phyloP scores from a whole-genome alignment of 2,113 vertebrate species.

The Burhinus bistriatus region DNA sequence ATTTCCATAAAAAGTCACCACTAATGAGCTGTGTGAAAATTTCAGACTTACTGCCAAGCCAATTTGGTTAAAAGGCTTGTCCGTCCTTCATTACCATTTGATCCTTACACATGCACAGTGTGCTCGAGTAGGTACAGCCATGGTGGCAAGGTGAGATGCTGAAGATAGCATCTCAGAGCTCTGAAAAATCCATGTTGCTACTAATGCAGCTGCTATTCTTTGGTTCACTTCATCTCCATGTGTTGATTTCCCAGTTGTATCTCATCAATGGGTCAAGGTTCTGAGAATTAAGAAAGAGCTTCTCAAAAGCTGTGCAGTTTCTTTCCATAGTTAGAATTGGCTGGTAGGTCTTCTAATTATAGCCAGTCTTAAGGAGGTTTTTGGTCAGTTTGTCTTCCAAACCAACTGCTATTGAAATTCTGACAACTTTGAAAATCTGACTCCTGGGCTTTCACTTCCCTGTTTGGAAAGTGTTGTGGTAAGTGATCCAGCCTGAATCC shows the following conservation, averaged over 20 bases:
- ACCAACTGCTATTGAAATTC: not conserved
- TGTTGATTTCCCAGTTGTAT: not conserved
- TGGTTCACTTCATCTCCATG: not conserved
- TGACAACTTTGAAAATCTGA: not conserved
- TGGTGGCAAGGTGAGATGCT: not conserved
- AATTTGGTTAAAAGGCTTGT: constrained; percentile 44
- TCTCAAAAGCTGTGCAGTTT: not conserved
- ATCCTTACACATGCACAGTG: not conserved
- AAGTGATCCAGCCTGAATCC: not conserved
- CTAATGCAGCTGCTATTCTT: not conserved
- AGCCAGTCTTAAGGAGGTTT: not conserved
- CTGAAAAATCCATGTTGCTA: not conserved
- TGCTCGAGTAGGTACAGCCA: not conserved
- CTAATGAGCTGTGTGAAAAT: constrained; percentile 43
- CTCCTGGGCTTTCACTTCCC: not conserved
- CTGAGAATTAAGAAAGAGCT: not conserved
- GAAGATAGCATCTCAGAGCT: not conserved
- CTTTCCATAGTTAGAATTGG: not conserved
- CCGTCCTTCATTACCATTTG: not conserved
- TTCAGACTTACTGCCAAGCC: constrained; percentile 20
- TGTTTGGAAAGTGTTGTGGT: not conserved
- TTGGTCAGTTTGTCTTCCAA: not conserved
- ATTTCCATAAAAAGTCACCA: constrained; percentile 34
- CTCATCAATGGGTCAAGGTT: not conserved
- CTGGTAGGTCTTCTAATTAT: not conserved